Conservation (phyloP, 1,140 invertebrate genomes). For the Heliconius melpomene region DNA sequence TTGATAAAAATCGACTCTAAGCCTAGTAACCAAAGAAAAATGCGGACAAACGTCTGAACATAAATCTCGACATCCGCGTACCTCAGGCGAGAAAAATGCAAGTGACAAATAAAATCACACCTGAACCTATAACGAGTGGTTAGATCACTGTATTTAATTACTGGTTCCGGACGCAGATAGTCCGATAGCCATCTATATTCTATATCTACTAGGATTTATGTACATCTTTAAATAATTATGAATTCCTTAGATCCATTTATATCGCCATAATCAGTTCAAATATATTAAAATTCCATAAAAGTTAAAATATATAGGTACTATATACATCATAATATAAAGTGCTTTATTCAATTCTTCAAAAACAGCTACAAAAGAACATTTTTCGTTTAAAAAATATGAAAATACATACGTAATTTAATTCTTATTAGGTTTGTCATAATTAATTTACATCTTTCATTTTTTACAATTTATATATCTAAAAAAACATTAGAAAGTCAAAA, state of each 20-base stretch:
- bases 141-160: conserved; percentile 38
- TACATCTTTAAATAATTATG: not conserved
- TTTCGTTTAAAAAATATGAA: no score
- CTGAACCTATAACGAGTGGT: conserved; percentile 22
- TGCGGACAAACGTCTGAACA: conserved; percentile 33
- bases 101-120: conserved; percentile 41
- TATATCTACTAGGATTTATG: conserved; percentile 33
- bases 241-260: no score
- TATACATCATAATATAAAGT: no score
- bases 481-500: conserved; percentile 10
- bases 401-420: no score
- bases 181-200: conserved; percentile 45
- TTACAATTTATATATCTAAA: not conserved
- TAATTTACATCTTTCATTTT: not conserved
- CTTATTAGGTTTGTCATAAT: no score
- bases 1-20: conserved; percentile 13
- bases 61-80: conserved; percentile 46
- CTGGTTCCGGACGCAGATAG: conserved; percentile 46
- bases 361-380: no score
- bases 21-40: conserved; percentile 35
- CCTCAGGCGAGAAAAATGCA: conserved; percentile 43
- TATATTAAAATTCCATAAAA: no score
- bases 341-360: no score
- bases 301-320: no score
- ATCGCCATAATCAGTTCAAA: no score